phyloP scores from a whole-genome alignment of 1,140 invertebrate genomes.

The Hyposmocoma kahamanoa region DNA sequence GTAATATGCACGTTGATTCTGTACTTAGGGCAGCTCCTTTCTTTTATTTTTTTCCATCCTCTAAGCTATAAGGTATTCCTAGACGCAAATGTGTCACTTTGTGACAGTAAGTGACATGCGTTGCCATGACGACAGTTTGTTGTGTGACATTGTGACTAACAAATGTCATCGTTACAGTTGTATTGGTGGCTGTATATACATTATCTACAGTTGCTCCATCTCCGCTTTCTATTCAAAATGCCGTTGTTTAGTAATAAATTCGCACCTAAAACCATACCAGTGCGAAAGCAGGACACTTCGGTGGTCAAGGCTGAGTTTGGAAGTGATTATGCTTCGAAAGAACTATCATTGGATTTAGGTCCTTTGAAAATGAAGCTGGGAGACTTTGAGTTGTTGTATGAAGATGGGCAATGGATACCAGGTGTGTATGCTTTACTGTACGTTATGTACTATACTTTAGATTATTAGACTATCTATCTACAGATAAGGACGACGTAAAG shows the following conservation, averaged over 20 bases:
- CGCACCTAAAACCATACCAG: slow-evolving; percentile 76
- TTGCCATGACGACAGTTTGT: slow-evolving; percentile 30
- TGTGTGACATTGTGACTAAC: slow-evolving; percentile 11
- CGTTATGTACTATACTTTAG: too few relatives aligned
- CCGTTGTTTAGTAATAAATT: slow-evolving; percentile 77
- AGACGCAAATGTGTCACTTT: too few relatives aligned
- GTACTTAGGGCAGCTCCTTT: too few relatives aligned
- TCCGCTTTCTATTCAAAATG: slow-evolving; percentile 43
- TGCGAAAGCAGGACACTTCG: slow-evolving; percentile 72
- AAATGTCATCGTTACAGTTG: neutral
- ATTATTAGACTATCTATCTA: too few relatives aligned
- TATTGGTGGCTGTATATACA: too few relatives aligned
- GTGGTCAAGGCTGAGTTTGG: slow-evolving; percentile 76
- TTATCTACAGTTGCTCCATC: neutral
- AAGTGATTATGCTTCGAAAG: slow-evolving; percentile 75
- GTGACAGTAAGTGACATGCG: too few relatives aligned
- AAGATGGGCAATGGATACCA: slow-evolving; percentile 79
- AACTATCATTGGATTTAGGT: slow-evolving; percentile 75
- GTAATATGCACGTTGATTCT: too few relatives aligned
- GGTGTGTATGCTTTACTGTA: slow-evolving; percentile 71
- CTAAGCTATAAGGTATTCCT: too few relatives aligned
- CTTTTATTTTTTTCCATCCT: too few relatives aligned
- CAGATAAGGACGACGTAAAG: too few relatives aligned
- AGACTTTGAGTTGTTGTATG: slow-evolving; percentile 78
- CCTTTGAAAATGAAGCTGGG: slow-evolving; percentile 76